These are phyloP conservation scores for Mus spicilegus DNA, from an alignment of 2,113 vertebrate genomes.

Conservation along the genomic window DNA sequence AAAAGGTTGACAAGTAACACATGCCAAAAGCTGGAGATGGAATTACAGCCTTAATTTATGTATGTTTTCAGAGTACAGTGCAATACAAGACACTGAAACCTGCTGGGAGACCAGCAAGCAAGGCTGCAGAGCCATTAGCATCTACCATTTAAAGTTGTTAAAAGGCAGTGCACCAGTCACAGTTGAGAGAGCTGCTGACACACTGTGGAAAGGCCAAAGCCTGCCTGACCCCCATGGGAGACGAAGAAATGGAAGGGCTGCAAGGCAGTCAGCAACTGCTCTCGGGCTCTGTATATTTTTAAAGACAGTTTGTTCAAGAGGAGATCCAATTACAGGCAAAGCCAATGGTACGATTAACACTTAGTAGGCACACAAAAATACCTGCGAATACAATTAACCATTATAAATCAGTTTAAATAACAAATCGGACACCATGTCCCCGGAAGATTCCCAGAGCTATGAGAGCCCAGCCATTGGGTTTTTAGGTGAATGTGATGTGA, in stretches of 20 bases:
- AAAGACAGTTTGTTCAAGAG: constrained; percentile 19
- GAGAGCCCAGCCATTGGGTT: not conserved
- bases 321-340: not conserved
- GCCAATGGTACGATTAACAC: constrained; percentile 48
- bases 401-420: constrained; percentile 16
- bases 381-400: constrained; percentile 30
- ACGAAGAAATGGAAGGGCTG: not conserved
- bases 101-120: constrained; percentile 61
- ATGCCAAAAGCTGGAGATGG: constrained; percentile 63
- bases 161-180: constrained; percentile 62
- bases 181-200: constrained; percentile 58
- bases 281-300: not conserved
- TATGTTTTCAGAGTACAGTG: constrained; percentile 71
- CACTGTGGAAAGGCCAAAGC: not conserved
- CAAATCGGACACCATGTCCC: not conserved
- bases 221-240: not conserved
- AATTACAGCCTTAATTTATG: constrained; percentile 76
- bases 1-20: constrained; percentile 58
- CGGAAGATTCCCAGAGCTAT: not conserved
- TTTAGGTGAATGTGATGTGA: not conserved
- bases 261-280: not conserved
- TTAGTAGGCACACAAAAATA: constrained; percentile 62
- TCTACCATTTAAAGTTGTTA: constrained; percentile 69
- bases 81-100: constrained; percentile 47
- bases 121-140: constrained; percentile 69